A percentile compares a stretch with the other conserved stretches of the same genome.
Conservation (phyloP, 53 echinoderm and acorn worm genomes). For the Hippasteria phrygiana region DNA sequence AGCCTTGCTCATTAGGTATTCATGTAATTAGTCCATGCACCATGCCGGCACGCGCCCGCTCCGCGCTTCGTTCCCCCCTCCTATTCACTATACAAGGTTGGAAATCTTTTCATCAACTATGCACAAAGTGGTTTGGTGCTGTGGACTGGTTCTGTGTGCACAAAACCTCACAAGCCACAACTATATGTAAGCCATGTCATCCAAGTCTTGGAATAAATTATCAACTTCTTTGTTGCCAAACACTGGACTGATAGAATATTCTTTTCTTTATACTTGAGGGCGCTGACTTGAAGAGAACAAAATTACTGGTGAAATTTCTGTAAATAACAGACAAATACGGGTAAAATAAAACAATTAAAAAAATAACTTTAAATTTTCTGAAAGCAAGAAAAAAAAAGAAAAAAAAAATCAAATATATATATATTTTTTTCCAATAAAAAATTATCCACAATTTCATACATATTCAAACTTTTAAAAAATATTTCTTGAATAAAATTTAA, state of each 20-base stretch:
- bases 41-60: slow-evolving; percentile 63
- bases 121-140: slow-evolving; percentile 18
- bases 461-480: not conserved
- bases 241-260: not conserved
- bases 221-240: not conserved
- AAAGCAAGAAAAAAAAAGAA: no score
- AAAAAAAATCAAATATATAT: no score
- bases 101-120: slow-evolving; percentile 36
- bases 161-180: not conserved
- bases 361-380: no score
- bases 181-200: not conserved
- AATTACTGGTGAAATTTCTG: no score
- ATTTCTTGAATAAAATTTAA: not conserved
- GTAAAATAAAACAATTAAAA: no score
- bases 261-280: not conserved
- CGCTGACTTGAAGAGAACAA: no score
- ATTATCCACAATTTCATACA: not conserved
- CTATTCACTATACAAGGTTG: slow-evolving; percentile 7
- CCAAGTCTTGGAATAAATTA: not conserved
- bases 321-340: no score
- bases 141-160: not conserved
- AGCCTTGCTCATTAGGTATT: slow-evolving; percentile 53
- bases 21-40: slow-evolving; percentile 61
- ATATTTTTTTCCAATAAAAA: no score
- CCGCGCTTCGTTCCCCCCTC: not conserved